Conservation (phyloP, 2,888 invertebrate genomes). For the Aplocera efformata region DNA sequence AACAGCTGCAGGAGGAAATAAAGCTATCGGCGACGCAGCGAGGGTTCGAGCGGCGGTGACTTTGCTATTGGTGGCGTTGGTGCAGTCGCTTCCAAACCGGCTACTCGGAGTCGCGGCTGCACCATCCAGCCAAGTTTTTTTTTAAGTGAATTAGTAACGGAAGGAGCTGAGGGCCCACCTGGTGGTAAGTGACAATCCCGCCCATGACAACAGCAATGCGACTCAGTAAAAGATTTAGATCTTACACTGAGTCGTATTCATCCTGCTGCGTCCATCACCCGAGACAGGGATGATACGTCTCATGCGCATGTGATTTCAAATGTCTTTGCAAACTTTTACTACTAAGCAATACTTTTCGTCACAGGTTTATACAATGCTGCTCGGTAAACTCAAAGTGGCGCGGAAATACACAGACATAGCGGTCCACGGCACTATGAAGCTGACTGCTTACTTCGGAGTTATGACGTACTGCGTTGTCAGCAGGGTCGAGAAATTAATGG, state of each 20-base stretch:
- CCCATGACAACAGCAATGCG: too few species aligned
- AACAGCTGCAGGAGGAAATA: constrained; percentile 89
- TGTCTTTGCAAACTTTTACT: too few species aligned
- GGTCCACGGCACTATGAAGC: constrained; percentile 93
- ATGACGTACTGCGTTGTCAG: constrained; percentile 95
- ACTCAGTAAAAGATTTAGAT: too few species aligned
- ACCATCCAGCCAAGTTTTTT: constrained; percentile 56
- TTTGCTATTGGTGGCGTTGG: constrained; percentile 91
- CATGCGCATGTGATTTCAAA: too few species aligned
- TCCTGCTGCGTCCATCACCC: too few species aligned
- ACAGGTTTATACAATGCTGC: constrained; percentile 86
- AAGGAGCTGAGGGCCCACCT: too few species aligned
- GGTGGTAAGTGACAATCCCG: too few species aligned
- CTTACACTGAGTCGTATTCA: too few species aligned
- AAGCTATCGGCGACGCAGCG: constrained; percentile 91
- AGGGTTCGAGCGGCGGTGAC: constrained; percentile 93
- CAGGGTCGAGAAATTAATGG: constrained; percentile 95
- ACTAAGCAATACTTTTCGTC: constrained; percentile 55
- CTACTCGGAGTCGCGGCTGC: constrained; percentile 83
- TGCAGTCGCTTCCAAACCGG: constrained; percentile 95
- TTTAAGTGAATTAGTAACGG: too few species aligned
- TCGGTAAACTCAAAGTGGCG: constrained; percentile 89
- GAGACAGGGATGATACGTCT: too few species aligned
- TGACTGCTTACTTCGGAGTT: constrained; percentile 95
- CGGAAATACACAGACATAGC: constrained; percentile 92